Evolutionary conservation across 2,888 invertebrate species (phyloP).

Genomic region (Teleiodes luculella): DNA sequence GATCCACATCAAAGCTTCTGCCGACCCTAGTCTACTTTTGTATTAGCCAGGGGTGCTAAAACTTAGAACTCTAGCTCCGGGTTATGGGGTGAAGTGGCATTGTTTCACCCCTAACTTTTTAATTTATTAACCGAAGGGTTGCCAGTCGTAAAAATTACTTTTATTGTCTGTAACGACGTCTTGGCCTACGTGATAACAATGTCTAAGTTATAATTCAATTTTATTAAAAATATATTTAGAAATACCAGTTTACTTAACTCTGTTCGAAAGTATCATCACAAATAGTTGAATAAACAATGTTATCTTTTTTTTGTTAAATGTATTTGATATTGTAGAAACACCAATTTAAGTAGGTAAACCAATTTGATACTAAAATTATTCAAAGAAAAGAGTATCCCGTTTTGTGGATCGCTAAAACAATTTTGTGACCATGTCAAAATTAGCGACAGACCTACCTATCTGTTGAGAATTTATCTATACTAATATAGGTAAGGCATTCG

Average conservation of each 20-base stretch:
- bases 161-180: slow-evolving; percentile 77
- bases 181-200: slow-evolving; percentile 77
- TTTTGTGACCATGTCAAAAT: too few species aligned
- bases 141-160: slow-evolving; percentile 76
- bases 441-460: too few species aligned
- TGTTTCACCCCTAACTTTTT: slow-evolving; percentile 72
- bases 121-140: slow-evolving; percentile 76
- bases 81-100: slow-evolving; percentile 68
- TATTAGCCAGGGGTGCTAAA: slow-evolving; percentile 57
- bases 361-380: too few species aligned
- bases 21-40: slow-evolving; percentile 35
- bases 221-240: slow-evolving; percentile 36
- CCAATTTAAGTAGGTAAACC: too few species aligned
- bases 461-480: too few species aligned
- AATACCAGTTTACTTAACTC: slow-evolving; percentile 37
- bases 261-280: too few species aligned
- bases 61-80: slow-evolving; percentile 61
- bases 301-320: too few species aligned
- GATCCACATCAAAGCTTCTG: neutral
- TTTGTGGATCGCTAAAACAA: too few species aligned
- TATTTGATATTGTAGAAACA: too few species aligned
- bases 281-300: too few species aligned
- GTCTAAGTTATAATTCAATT: slow-evolving; percentile 65
- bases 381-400: too few species aligned
- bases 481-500: too few species aligned